phyloP scores from a whole-genome alignment of 2,797 vertebrate species.

The Ispidina lecontei region DNA sequence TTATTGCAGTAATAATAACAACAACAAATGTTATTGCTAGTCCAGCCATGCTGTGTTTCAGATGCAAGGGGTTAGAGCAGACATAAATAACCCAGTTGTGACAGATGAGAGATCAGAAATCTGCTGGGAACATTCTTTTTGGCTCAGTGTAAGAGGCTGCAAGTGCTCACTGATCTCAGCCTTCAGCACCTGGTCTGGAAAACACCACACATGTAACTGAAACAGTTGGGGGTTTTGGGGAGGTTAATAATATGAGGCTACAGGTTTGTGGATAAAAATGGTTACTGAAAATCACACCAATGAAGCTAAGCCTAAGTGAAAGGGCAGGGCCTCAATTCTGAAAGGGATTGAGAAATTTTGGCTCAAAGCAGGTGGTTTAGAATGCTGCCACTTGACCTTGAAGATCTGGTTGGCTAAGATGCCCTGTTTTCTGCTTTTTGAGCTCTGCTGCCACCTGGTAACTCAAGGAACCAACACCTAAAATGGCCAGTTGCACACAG shows the following conservation, averaged over 20 bases:
- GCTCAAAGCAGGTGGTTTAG: background rate
- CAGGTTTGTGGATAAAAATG: background rate
- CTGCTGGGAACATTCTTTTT: constrained; percentile 31
- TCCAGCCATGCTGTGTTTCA: background rate
- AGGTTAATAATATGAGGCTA: background rate
- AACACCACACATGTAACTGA: background rate
- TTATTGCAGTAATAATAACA: background rate
- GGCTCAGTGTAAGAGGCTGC: constrained; percentile 22
- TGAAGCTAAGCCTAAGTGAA: background rate
- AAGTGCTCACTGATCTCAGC: constrained; percentile 36
- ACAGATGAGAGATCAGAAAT: constrained; percentile 41
- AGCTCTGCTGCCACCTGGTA: background rate
- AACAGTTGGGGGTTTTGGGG: background rate
- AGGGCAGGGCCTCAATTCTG: background rate
- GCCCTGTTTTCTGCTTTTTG: background rate
- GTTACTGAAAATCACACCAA: background rate
- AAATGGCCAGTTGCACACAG: background rate
- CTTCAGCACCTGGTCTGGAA: constrained; percentile 20
- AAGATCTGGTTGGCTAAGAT: background rate
- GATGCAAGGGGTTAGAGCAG: background rate
- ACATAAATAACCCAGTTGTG: constrained; percentile 35
- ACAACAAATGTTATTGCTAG: background rate
- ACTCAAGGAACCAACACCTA: background rate
- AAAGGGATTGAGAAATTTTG: background rate
- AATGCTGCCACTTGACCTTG: background rate